phyloP scores from a whole-genome alignment of 2,888 invertebrate species.

The Diarsia brunnea region DNA sequence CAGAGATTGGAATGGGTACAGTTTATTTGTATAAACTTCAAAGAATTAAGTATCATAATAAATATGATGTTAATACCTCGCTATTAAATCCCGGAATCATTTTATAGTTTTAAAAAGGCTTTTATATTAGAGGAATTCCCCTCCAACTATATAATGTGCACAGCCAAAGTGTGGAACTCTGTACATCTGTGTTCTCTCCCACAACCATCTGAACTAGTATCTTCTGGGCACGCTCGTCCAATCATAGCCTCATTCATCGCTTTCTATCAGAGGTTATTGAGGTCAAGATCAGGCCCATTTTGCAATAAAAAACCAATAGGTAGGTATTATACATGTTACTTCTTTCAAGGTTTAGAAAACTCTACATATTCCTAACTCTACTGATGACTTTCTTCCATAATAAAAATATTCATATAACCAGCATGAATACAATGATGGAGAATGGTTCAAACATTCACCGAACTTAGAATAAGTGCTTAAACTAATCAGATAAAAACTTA shows the following conservation, averaged over 20 bases:
- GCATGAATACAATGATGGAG: neutral
- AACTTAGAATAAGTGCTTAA: neutral
- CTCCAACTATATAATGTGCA: no score
- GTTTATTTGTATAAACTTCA: neutral
- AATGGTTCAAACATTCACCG: neutral
- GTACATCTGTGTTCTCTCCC: no score
- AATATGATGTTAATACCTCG: neutral
- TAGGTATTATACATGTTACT: neutral
- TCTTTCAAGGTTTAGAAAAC: neutral
- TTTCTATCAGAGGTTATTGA: no score
- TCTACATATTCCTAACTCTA: neutral
- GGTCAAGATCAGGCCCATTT: no score
- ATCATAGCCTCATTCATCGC: no score
- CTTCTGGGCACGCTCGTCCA: no score
- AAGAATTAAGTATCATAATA: neutral
- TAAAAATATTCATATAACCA: slow-evolving; percentile 2
- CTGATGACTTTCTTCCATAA: neutral
- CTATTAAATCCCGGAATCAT: neutral
- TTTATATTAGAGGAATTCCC: neutral
- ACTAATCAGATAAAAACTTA: neutral
- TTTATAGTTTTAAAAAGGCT: neutral
- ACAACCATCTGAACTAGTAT: no score
- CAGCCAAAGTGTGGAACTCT: no score
- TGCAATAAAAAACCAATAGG: no score
- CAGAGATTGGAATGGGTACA: neutral